Evolutionary conservation across 2,113 vertebrate species (phyloP).

Genomic region (Dipodomys spectabilis): DNA sequence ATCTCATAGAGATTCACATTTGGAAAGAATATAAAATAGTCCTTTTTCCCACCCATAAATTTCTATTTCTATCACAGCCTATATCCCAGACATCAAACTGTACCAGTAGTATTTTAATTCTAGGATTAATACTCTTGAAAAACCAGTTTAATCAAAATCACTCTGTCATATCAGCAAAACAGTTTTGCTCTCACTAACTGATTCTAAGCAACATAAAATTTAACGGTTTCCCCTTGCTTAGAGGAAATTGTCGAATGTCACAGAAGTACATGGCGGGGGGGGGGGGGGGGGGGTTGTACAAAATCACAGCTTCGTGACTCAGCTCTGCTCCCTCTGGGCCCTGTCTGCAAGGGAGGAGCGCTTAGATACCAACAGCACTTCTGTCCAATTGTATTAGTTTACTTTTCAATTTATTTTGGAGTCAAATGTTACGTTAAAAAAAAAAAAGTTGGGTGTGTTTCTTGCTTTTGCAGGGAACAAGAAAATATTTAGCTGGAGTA

Average conservation of each 20-base stretch:
- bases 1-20: background rate
- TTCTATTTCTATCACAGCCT: background rate
- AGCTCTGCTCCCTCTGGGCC: background rate
- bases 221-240: background rate
- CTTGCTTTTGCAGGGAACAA: background rate
- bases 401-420: background rate
- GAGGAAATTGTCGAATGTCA: background rate
- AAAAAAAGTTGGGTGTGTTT: background rate
- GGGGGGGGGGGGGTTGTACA: background rate
- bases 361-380: background rate
- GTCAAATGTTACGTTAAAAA: background rate
- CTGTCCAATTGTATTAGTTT: too few species aligned
- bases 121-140: background rate
- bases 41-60: background rate
- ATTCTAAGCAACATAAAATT: background rate
- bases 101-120: slow-evolving; percentile 16
- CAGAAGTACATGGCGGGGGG: background rate
- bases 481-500: background rate
- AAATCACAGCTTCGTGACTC: background rate
- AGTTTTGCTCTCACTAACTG: background rate
- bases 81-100: background rate
- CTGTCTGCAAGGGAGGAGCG: background rate
- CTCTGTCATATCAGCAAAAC: background rate
- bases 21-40: background rate
- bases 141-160: background rate